A percentile compares a stretch with the other conserved stretches of the same genome.
These are phyloP conservation scores for Pachycephala philippinensis DNA, from an alignment of 2,113 vertebrate genomes.

Conservation along the genomic window DNA sequence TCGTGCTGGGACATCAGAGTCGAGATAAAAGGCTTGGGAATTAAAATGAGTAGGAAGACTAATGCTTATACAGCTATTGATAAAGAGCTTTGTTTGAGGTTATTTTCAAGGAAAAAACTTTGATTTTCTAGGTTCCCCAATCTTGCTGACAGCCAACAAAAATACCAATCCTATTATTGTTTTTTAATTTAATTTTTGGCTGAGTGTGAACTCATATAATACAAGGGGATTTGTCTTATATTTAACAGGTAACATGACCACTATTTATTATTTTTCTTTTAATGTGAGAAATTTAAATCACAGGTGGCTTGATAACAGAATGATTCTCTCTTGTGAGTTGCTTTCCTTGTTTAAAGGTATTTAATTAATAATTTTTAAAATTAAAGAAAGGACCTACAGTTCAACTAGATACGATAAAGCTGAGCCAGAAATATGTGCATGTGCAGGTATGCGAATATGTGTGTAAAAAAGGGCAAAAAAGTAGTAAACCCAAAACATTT, in stretches of 20 bases:
- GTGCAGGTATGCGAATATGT: neutral
- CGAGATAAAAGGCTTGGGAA: neutral
- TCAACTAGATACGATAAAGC: neutral
- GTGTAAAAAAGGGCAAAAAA: neutral
- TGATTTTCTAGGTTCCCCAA: neutral
- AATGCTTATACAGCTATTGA: neutral
- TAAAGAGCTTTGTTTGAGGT: neutral
- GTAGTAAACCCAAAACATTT: neutral
- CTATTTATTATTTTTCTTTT: neutral
- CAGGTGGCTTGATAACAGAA: neutral
- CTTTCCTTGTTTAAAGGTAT: neutral
- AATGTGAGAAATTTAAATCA: neutral
- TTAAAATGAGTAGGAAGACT: neutral
- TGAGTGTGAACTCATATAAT: neutral
- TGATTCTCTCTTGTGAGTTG: neutral
- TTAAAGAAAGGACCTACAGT: neutral
- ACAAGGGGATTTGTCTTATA: neutral
- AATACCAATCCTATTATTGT: neutral
- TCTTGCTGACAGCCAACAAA: neutral
- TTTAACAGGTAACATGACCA: neutral
- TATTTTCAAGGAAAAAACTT: neutral
- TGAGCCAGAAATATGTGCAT: neutral
- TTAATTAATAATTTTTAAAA: neutral
- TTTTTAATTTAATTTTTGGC: neutral
- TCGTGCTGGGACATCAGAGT: neutral